Evolutionary conservation across 2,797 vertebrate genomes (phyloP).

Genomic region (Anguilla marmorata): DNA sequence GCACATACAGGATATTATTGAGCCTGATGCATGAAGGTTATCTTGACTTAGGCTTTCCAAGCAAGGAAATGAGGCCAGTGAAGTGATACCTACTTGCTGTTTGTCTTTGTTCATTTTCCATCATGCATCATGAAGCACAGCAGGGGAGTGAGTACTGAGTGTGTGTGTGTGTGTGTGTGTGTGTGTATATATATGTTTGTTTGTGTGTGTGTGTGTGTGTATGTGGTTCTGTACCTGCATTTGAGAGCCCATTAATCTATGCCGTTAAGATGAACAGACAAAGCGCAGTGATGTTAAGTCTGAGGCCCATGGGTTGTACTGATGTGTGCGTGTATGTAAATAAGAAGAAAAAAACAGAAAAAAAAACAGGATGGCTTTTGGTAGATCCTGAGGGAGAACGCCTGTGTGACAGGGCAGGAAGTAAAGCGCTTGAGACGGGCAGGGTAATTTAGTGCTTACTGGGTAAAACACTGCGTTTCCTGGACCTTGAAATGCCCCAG

Average conservation of each 20-base stretch:
- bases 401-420: neutral
- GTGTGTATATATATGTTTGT: neutral
- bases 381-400: neutral
- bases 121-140: neutral
- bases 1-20: neutral
- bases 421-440: neutral
- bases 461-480: constrained; percentile 21
- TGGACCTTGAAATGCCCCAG: constrained; percentile 30
- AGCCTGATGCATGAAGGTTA: constrained; percentile 6
- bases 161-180: neutral
- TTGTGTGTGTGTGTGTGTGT: neutral
- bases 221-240: neutral
- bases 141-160: neutral
- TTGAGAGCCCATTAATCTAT: no score
- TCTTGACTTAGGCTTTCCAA: neutral
- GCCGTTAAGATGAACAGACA: no score
- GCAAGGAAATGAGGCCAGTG: neutral
- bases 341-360: neutral
- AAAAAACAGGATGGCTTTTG: neutral
- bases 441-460: constrained; percentile 27
- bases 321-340: neutral
- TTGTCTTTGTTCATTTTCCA: constrained; percentile 1
- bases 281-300: no score
- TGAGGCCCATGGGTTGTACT: no score
- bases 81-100: neutral